Evolutionary conservation across 1,140 invertebrate species (phyloP).

Genomic region (Drosophila novamexicana): DNA sequence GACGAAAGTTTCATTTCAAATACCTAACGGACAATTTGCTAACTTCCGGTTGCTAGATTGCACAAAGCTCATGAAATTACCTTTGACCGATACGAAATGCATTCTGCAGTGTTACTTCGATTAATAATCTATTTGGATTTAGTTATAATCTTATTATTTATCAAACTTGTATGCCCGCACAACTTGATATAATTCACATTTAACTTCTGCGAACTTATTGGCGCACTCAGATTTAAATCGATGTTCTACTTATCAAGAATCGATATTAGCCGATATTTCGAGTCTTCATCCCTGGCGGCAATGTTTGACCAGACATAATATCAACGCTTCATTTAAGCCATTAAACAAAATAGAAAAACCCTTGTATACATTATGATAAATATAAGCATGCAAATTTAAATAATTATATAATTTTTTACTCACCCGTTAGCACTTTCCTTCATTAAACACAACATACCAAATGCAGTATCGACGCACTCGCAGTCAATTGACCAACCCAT

Average conservation of each 20-base stretch:
- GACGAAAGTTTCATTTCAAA: conserved; percentile 25
- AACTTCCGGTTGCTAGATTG: conserved; percentile 4
- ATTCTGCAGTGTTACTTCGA: too few relatives aligned
- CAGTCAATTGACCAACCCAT: conserved; percentile 32
- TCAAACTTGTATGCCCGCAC: background rate
- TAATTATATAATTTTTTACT: conserved; percentile 24
- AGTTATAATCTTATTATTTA: background rate
- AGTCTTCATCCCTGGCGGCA: conserved; percentile 24
- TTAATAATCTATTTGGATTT: background rate
- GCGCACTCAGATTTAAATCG: too few relatives aligned
- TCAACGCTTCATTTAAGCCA: background rate
- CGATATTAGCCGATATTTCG: background rate
- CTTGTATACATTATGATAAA: background rate
- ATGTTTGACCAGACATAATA: background rate
- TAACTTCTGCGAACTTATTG: background rate
- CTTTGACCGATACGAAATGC: background rate
- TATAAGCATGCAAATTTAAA: background rate
- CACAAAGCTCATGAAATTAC: conserved; percentile 1
- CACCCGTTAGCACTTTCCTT: conserved; percentile 26
- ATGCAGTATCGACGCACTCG: conserved; percentile 48
- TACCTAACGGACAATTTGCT: conserved; percentile 9
- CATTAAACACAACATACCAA: conserved; percentile 17
- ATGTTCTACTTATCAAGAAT: background rate
- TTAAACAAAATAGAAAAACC: background rate
- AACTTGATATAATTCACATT: background rate